A percentile compares a stretch with the other conserved stretches of the same genome.
Conservation (phyloP, 2,888 invertebrate genomes). For the Tetragnatha montana region DNA sequence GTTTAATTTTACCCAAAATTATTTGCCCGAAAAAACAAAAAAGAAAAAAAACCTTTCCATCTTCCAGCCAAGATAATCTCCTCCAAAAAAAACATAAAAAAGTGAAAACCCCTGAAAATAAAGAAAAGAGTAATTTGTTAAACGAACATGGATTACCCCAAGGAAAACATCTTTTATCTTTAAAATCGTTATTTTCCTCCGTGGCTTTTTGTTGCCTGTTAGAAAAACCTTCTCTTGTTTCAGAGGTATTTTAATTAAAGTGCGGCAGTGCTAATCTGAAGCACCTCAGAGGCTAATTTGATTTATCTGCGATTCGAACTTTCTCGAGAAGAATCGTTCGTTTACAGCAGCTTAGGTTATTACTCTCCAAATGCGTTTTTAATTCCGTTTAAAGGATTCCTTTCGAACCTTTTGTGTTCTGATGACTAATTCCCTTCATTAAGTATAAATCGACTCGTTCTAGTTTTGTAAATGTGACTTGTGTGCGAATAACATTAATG, state of each 20-base stretch:
- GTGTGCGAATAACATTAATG: too few species aligned
- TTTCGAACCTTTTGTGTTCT: too few species aligned
- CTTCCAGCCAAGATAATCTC: neutral
- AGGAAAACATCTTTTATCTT: slow-evolving; percentile 44
- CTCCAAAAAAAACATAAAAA: neutral
- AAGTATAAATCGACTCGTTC: too few species aligned
- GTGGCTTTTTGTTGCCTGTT: neutral
- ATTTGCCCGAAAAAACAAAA: neutral
- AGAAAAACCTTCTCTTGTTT: slow-evolving; percentile 32
- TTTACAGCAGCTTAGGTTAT: neutral
- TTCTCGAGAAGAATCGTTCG: slow-evolving; percentile 7
- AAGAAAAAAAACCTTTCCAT: neutral
- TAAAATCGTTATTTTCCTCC: slow-evolving; percentile 26
- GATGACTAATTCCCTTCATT: too few species aligned
- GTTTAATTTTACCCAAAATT: slow-evolving; percentile 1
- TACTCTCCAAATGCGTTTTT: neutral
- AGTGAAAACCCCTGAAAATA: neutral
- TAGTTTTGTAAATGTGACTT: too few species aligned
- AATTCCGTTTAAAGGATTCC: too few species aligned
- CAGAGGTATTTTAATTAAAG: slow-evolving; percentile 43
- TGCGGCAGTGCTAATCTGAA: neutral
- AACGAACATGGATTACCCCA: slow-evolving; percentile 47
- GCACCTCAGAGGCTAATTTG: neutral
- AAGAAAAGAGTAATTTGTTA: slow-evolving; percentile 40
- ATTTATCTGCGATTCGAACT: neutral